Base-by-base conservation (phyloP, 2,113 vertebrate species). In the Cygnus buccinator region DNA sequence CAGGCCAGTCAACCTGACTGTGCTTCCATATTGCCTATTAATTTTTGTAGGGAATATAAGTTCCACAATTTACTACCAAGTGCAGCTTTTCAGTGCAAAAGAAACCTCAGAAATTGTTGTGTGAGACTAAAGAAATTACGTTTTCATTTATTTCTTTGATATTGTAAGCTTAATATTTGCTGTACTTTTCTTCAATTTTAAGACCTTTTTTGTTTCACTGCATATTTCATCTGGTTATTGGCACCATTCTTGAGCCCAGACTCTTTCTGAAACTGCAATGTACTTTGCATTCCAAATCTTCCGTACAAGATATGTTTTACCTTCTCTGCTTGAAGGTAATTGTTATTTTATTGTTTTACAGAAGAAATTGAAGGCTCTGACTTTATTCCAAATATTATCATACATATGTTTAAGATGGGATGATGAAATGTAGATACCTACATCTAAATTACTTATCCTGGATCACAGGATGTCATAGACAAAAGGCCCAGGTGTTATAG, bases 401-500 rank as follows among this genome's bases (percentile, higher is more conserved):
- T 76, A 12, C 10, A 16, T 63, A 39, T 41, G 25, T 62, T 62
- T 43, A 22, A 16, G 2, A 21, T 80, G 3, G 35, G 41, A 28
- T 41, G 48, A 57, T 22, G 17, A 71, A 80, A 66, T 50, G 11
- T 25, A 54, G 29, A 37, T 78, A 41, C 25, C 4, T 46, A 48
- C 48, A 37, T 78, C 8, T 79, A 55, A 59, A 65, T 11, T 37
- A 22, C 48, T 71, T 67, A 61, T 22, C 8, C 39, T 48, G 44
- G 6, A n/a, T 44, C 29, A 43, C 1, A 61, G 48, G 6, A 5
- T 50, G 11, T 43, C 43, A 44, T n/a, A 62, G 58, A 50, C 0
- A 0, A 35, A 93, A 65, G 4, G 8, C 43, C 16, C 62, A 37
- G 0, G 0, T 70, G 25, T 41, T 7, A 1, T 6, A 7, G 2